Conservation (phyloP, 2,113 vertebrate genomes). For the Zeus faber region DNA sequence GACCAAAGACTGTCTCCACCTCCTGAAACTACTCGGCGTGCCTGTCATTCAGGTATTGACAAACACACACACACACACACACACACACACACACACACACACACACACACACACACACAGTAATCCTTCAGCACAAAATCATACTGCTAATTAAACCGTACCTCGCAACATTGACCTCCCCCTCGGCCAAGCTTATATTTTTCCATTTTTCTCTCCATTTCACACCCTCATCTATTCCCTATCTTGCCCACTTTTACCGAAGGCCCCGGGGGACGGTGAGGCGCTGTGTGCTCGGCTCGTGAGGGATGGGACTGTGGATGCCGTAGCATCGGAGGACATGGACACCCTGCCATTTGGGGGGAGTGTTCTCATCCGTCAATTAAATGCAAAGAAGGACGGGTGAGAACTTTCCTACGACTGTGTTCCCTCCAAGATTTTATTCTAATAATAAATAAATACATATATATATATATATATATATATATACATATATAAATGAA, state of each 20-base stretch:
- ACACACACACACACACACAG: too few relatives aligned
- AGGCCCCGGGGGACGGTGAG: constrained; percentile 81
- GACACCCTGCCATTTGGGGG: constrained; percentile 80
- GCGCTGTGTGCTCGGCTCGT: constrained; percentile 76
- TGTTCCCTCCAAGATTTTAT: not conserved
- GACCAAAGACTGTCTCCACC: constrained; percentile 58
- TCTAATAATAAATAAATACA: too few relatives aligned
- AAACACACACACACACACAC: too few relatives aligned
- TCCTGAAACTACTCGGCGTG: constrained; percentile 75
- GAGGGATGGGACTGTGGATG: constrained; percentile 59
- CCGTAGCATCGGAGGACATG: constrained; percentile 83
- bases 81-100: too few relatives aligned
- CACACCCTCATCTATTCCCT: too few relatives aligned
- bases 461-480: too few relatives aligned
- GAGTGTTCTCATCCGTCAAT: constrained; percentile 69
- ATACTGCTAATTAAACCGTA: not conserved
- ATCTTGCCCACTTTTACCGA: too few relatives aligned
- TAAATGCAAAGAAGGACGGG: constrained; percentile 70
- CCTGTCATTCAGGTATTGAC: constrained; percentile 74
- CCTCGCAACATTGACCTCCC: not conserved
- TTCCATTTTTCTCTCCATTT: not conserved
- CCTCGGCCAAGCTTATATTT: not conserved
- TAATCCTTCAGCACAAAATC: not conserved
- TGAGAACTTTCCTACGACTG: constrained; percentile 21
- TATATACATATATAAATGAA: too few relatives aligned